Evolutionary conservation across 2,888 invertebrate genomes (phyloP), one percentile per base, ranked within the genome.

Genomic region (Mylabris sibirica): DNA sequence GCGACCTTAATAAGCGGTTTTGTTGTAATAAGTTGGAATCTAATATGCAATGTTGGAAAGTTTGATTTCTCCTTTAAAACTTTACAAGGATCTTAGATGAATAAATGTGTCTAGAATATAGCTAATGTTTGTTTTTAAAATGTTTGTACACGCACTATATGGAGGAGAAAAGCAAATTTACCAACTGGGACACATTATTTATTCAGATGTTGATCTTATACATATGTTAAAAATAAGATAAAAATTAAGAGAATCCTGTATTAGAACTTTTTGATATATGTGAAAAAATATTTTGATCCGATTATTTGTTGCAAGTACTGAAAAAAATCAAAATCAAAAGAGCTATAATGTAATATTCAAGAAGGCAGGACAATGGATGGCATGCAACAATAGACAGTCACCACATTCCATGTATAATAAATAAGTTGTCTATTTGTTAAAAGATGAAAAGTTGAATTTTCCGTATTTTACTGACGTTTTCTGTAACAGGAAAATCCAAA

Each of bases 361-460:
- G 49, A 49, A 44, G 20, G 20, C 9, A 20, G 20, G 49, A 49
- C 49, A 49, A 49, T 49, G 20, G 49, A 49, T 49, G 49, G 20
- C 49, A 49, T 49, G 49, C 49, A 49, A 49, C 49, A 49, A 49
- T 22, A 49, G 20, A 11, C 49, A 49, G 49, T 49, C 49, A 49
- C 49, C 49, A 9, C 20, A 49, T 20, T 49, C 20, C 49, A 49
- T 49, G 11, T 20, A 49, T 49, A 49, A 49, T 49, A 49, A 49
- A 49, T 49, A 49, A 49, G 49, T 49, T 49, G 49, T 20, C 49
- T 49, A 20, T 49, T 49, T 49, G 49, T 49, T 49, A 20, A 49
- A 20, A 49, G 49, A 8, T 49, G 20, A 49, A 49, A 11, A 49
- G 49, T 49, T 22, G 20, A 9, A 11, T 20, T 17, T 17, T n/a